Base-by-base conservation (phyloP, 1,140 invertebrate species). In the Pemphigus obesinymphae region DNA sequence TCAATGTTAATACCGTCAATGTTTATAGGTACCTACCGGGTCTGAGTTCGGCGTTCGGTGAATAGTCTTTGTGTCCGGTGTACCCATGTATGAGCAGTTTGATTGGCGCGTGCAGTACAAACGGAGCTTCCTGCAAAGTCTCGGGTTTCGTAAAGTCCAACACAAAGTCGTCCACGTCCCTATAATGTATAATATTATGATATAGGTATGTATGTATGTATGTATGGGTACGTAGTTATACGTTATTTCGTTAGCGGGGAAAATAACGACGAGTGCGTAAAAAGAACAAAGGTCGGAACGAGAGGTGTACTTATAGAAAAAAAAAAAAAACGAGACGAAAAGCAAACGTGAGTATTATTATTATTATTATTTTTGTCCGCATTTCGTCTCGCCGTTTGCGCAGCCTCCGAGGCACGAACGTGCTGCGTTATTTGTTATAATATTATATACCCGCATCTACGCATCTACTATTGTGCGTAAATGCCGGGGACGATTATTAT, bases 11-110 rank as follows among this genome's bases (percentile, higher is more conserved):
- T 50, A 20, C 20, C 17, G 48, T 20, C 48, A 50, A 45, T 11
- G n/a, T n/a, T 20, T n/a, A 37, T 20, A 63, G 55, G n/a, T n/a
- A n/a, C n/a, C 29, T 84, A 87, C 89, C 90, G 85, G 90, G 90
- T 82, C 90, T 86, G 82, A 91, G 88, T 85, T 89, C 86, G 11
- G 86, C 86, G 82, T 89, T 91, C 0, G 90, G 91, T 0, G 90
- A 87, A 84, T 86, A 91, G 82, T 91, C 88, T 55, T 87, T 89
- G 84, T 89, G 40, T 8, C 90, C 90, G 0, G 90, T 90, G 83
- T 90, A 90, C 0, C 90, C 90, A 82, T 90, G 89, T 45, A 90
- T 88, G 8, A 90, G 66, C 10, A 90, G 85, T 82, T 89, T 89
- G 2, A 89, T 83, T 7, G 87, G 86, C 5, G 84, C 86, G 20